phyloP scores from a whole-genome alignment of 2,113 vertebrate genomes.

The Cygnus buccinator region DNA sequence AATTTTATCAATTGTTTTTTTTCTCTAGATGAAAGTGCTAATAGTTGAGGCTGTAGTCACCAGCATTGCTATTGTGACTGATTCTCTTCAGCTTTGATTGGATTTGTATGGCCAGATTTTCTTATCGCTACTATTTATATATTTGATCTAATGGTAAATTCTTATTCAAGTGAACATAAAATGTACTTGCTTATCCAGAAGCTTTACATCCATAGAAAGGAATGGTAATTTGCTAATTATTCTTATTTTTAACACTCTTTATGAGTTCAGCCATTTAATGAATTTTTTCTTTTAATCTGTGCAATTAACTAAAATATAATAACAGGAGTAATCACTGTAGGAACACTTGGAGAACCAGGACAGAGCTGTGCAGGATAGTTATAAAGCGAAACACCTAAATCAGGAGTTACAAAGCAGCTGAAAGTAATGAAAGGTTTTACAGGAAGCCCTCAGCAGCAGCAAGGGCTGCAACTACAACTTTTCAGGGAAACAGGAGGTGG shows the following conservation, averaged over 20 bases:
- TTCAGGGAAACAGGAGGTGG: background rate
- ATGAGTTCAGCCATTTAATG: slow-evolving; percentile 26
- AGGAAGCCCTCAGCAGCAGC: background rate
- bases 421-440: background rate
- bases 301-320: slow-evolving; percentile 27
- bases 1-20: background rate
- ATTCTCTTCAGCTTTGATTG: slow-evolving; percentile 37
- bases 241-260: slow-evolving; percentile 38
- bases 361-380: background rate
- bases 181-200: slow-evolving; percentile 51
- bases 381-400: background rate
- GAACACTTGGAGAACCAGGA: background rate
- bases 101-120: slow-evolving; percentile 27
- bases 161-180: slow-evolving; percentile 50
- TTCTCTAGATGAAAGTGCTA: background rate
- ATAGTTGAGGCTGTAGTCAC: background rate
- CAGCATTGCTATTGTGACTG: background rate
- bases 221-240: slow-evolving; percentile 62
- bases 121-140: slow-evolving; percentile 13
- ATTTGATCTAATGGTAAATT: slow-evolving; percentile 57
- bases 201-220: slow-evolving; percentile 36
- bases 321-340: background rate
- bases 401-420: background rate
- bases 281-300: slow-evolving; percentile 31
- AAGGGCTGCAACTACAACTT: background rate